Evolutionary conservation across 2,113 vertebrate genomes (phyloP), one percentile per base, ranked within the genome.

Genomic region (Lepus europaeus): DNA sequence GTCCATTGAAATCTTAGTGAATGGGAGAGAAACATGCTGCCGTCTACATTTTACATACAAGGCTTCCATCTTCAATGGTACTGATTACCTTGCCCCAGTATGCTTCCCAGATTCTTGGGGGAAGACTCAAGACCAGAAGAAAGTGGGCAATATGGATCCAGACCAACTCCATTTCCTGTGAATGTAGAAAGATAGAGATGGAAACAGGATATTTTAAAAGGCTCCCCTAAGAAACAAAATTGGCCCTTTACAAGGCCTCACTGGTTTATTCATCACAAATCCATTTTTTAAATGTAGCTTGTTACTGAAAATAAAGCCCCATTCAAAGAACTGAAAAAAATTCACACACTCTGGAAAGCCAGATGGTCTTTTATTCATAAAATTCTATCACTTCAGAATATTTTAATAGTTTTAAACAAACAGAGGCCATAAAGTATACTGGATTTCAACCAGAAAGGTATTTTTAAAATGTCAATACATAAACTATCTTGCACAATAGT

Each of bases 331-430:
- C 64, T 82, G 80, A 96, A 96, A 92, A 92, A 93, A 56, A 61
- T 87, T 88, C 87, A 92, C 69, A 97, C 16, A 51, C 82, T 95
- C 87, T 90, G 36, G 33, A 27, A 53, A 97, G 31, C 88, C 96
- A 97, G 97, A 95, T 97, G 96, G 96, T 94, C 92, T 96, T 96
- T 97, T 97, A 96, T 97, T 97, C 93, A 92, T 95, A 96, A 97
- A 97, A 97, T 92, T 96, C 53, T 93, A 82, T 83, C 89, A 86
- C 70, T 95, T 96, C 85, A 89, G 88, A 85, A 95, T 97, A 91
- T 93, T 95, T 93, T 90, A 96, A 69, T 97, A 95, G 90, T 96
- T 97, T 95, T 93, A 90, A 97, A 92, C 84, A 96, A 96, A 89
- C 82, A 90, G 39, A 96, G 63, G 14, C 53, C 66, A 94, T 87